Evolutionary conservation across 2,797 vertebrate species (phyloP).

Genomic region (Alauda arvensis): DNA sequence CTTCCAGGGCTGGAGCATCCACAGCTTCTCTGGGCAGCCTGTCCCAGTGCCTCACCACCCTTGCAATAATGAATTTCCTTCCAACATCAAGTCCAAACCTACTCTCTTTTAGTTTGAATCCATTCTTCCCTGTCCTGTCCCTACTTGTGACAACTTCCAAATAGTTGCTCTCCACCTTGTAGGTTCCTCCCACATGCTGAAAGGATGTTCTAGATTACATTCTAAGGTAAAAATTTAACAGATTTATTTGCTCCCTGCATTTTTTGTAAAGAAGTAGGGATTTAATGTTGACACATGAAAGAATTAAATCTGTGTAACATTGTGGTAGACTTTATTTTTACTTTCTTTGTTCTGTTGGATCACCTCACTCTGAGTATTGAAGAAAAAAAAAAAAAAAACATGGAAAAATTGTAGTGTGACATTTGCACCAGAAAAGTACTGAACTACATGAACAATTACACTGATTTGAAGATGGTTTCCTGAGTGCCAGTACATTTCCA

Average conservation of each 20-base stretch:
- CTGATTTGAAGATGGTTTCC: background rate
- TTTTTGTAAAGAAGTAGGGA: background rate
- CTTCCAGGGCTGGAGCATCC: background rate
- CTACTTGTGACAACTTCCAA: background rate
- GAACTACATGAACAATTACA: background rate
- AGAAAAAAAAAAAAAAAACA: background rate
- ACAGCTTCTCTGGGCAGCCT: background rate
- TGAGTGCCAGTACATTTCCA: background rate
- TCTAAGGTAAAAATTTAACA: background rate
- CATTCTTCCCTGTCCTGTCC: background rate
- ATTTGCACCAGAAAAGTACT: background rate
- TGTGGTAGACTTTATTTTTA: background rate
- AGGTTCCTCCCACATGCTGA: background rate
- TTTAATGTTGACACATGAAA: background rate
- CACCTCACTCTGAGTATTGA: background rate
- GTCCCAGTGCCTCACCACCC: background rate
- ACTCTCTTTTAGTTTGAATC: background rate
- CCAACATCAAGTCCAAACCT: background rate
- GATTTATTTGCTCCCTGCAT: background rate
- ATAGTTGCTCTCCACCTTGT: background rate
- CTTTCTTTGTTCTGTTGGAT: background rate
- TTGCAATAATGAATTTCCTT: background rate
- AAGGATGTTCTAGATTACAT: background rate
- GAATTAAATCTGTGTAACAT: background rate
- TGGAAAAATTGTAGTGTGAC: background rate